Evolutionary conservation across 2,888 invertebrate genomes (phyloP).

Genomic region (Glyphotaelius pellucidus): DNA sequence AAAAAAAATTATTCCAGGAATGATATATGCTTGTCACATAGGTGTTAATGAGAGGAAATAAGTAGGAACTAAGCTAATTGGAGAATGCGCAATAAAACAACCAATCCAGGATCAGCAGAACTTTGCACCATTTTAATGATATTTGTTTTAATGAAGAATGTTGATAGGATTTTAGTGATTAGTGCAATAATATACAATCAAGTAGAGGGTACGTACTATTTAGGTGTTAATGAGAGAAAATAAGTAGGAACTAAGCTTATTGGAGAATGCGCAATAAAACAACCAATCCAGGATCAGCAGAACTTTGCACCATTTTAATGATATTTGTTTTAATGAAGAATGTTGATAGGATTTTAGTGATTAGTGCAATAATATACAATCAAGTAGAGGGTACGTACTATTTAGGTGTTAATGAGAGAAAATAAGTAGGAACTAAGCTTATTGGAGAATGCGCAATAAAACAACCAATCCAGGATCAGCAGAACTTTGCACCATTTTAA

Average conservation of each 20-base stretch:
- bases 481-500: neutral
- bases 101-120: neutral
- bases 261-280: neutral
- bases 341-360: neutral
- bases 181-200: no score
- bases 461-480: neutral
- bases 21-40: neutral
- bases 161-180: neutral
- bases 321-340: neutral
- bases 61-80: neutral
- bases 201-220: no score
- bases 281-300: neutral
- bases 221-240: neutral
- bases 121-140: neutral
- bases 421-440: neutral
- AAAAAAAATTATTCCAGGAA: neutral
- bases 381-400: no score
- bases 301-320: neutral
- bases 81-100: neutral
- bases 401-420: neutral
- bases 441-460: neutral
- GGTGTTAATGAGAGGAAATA: neutral
- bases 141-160: neutral
- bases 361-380: no score
- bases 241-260: neutral